Conservation (phyloP, 2,113 vertebrate genomes). For the Pedionomus torquatus region DNA sequence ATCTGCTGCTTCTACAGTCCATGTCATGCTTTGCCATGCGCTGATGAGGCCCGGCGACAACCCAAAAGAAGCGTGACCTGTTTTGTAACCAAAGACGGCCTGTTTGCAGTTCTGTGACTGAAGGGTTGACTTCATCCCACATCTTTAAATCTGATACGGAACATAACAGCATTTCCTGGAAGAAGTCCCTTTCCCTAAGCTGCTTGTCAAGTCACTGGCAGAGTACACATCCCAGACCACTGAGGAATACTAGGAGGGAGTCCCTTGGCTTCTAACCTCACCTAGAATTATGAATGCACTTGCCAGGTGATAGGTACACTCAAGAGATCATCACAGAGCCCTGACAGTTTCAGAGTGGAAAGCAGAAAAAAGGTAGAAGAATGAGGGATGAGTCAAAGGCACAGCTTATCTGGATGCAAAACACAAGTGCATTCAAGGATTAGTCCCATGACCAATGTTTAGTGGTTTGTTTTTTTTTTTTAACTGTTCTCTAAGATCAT, state of each 20-base stretch:
- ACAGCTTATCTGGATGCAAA: neutral
- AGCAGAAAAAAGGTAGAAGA: neutral
- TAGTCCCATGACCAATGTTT: neutral
- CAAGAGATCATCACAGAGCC: neutral
- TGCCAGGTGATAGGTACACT: neutral
- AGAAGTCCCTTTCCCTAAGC: neutral
- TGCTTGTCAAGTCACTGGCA: neutral
- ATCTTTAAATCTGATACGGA: neutral
- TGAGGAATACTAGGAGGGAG: neutral
- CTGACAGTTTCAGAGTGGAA: neutral
- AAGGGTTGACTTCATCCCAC: neutral
- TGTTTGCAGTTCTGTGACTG: neutral
- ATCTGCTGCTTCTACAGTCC: neutral
- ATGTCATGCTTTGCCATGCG: fast-evolving
- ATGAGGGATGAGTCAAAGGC: neutral
- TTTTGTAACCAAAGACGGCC: neutral
- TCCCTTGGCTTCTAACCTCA: neutral
- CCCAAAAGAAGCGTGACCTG: neutral
- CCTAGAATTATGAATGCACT: fast-evolving
- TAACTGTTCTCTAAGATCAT: neutral
- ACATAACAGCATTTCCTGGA: neutral
- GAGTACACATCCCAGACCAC: neutral
- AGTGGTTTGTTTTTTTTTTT: neutral
- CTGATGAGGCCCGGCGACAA: neutral
- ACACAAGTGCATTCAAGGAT: neutral